Conservation (phyloP, 2,113 vertebrate genomes). For the Bettongia penicillata region DNA sequence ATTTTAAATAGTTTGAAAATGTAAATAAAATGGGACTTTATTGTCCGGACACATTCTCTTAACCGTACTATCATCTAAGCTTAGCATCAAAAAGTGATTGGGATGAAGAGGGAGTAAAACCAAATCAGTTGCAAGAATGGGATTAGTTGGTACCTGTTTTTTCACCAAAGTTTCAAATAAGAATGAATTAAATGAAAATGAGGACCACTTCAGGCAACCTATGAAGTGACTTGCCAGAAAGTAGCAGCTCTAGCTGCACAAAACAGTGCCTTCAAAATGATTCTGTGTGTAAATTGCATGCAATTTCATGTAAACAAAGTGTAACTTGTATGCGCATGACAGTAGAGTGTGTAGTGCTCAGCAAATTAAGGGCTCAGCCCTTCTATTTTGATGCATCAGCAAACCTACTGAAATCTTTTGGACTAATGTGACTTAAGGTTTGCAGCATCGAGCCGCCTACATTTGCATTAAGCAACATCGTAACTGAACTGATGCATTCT, state of each 20-base stretch:
- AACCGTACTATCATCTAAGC: constrained; percentile 52
- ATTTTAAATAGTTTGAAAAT: constrained; percentile 15
- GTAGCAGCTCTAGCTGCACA: constrained; percentile 29
- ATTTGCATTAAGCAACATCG: not conserved
- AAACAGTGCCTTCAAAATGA: constrained; percentile 61
- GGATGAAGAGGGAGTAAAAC: not conserved
- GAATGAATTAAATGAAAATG: constrained; percentile 27
- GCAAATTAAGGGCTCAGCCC: not conserved
- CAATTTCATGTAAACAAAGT: constrained; percentile 43
- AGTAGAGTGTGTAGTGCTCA: constrained; percentile 7
- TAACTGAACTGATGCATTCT: not conserved
- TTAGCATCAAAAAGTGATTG: not conserved
- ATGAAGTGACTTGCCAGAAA: constrained; percentile 11
- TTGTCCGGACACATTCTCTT: not conserved
- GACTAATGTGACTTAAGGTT: not conserved
- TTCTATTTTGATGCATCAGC: not conserved
- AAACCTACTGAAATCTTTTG: not conserved
- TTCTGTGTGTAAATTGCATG: constrained; percentile 33
- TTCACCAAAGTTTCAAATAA: constrained; percentile 41
- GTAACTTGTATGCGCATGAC: constrained; percentile 56
- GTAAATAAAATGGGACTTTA: constrained; percentile 11
- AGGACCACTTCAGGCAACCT: constrained; percentile 8
- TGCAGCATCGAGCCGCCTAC: not conserved
- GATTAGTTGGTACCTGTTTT: not conserved
- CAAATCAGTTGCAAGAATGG: not conserved